Evolutionary conservation across 2,888 invertebrate species (phyloP).

Genomic region (Chrysolina americana): DNA sequence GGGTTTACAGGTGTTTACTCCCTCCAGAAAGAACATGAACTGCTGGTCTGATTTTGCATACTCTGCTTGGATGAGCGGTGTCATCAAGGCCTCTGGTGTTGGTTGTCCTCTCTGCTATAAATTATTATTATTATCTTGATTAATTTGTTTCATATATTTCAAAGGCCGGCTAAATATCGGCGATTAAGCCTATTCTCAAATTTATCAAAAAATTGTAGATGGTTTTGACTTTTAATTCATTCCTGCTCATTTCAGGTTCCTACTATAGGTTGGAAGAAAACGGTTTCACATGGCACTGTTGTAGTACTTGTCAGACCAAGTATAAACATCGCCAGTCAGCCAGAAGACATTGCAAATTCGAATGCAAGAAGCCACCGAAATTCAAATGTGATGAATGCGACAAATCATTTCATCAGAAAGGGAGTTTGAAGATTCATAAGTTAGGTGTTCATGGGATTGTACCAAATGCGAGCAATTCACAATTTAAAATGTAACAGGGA

Average conservation of each 20-base stretch:
- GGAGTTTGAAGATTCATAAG: constrained; percentile 19
- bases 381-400: constrained; percentile 74
- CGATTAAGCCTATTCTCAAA: no score
- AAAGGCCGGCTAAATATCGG: no score
- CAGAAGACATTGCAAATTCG: constrained; percentile 49
- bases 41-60: no score
- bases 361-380: constrained; percentile 75
- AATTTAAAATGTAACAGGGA: no score
- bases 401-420: constrained; percentile 84
- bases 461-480: neutral
- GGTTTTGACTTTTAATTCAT: neutral
- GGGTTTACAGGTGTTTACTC: no score
- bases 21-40: no score
- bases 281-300: constrained; percentile 29
- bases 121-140: no score
- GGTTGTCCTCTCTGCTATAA: no score
- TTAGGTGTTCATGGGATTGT: neutral
- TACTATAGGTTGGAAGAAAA: constrained; percentile 16
- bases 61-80: no score
- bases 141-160: no score
- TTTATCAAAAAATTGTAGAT: no score
- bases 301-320: constrained; percentile 47
- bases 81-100: no score
- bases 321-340: constrained; percentile 54
- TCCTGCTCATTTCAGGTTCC: neutral